These are phyloP conservation scores for Drosophila gaucha DNA, from an alignment of 2,888 invertebrate genomes.

Conservation along the genomic window DNA sequence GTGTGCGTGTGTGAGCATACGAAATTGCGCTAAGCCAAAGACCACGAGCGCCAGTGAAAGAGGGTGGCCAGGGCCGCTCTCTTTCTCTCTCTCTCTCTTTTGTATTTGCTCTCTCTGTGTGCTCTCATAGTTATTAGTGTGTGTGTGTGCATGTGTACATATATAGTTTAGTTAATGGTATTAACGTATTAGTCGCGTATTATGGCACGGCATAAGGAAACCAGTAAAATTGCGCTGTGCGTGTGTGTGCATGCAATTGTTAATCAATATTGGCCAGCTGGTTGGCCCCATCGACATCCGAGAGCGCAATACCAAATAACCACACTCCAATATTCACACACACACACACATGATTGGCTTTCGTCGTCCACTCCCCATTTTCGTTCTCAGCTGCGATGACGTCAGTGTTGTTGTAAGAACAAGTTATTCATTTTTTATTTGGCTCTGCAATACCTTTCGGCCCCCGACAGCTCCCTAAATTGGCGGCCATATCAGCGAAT, in stretches of 20 bases:
- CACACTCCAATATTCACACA: constrained; percentile 1
- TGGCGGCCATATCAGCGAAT: constrained; percentile 29
- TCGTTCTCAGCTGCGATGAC: constrained; percentile 79
- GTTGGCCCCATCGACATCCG: constrained; percentile 40
- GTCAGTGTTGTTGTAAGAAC: constrained; percentile 77
- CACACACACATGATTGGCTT: constrained; percentile 63
- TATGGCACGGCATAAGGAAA: constrained; percentile 49
- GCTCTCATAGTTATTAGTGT: constrained; percentile 29
- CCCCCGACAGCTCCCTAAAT: constrained; percentile 19
- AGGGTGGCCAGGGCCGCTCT: constrained; percentile 60
- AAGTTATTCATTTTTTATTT: constrained; percentile 51
- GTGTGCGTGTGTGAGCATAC: constrained; percentile 49
- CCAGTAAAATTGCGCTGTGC: constrained; percentile 26
- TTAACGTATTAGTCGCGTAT: constrained; percentile 68
- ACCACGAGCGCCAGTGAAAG: constrained; percentile 54
- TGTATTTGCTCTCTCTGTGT: constrained; percentile 23
- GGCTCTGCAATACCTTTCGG: constrained; percentile 23
- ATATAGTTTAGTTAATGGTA: constrained; percentile 55
- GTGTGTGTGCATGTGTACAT: constrained; percentile 20
- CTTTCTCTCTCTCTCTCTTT: constrained; percentile 18
- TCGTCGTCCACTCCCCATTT: constrained; percentile 82
- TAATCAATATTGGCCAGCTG: constrained; percentile 77
- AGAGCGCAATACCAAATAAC: constrained; percentile 30
- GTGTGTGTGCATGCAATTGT: constrained; percentile 28
- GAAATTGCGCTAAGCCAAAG: constrained; percentile 70